These are phyloP conservation scores for Hirtodrosophila trivittata DNA, from an alignment of 2,888 invertebrate genomes.

Conservation along the genomic window DNA sequence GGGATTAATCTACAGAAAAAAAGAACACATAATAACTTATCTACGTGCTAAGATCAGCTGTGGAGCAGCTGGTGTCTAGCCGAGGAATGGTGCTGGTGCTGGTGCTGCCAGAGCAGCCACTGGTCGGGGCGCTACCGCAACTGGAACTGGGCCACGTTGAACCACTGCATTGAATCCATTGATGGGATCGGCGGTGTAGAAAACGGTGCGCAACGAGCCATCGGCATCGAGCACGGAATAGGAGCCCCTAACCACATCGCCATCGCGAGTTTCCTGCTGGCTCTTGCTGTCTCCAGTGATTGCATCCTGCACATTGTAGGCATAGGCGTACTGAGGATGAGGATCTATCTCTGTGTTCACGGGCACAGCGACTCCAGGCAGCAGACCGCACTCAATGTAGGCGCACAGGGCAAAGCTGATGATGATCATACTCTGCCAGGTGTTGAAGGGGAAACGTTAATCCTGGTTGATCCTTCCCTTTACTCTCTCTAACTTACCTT, in stretches of 20 bases:
- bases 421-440: constrained; percentile 38
- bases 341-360: constrained; percentile 74
- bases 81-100: constrained; percentile 50
- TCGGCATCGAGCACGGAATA: constrained; percentile 83
- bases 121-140: constrained; percentile 36
- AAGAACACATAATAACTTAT: constrained; percentile 68
- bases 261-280: constrained; percentile 82
- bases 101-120: constrained; percentile 28
- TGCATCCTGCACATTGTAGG: constrained; percentile 82
- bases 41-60: constrained; percentile 57
- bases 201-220: constrained; percentile 81
- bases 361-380: constrained; percentile 46
- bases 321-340: constrained; percentile 81
- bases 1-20: constrained; percentile 40
- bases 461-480: neutral
- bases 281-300: constrained; percentile 83
- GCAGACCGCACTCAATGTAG: constrained; percentile 48
- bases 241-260: constrained; percentile 83
- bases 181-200: constrained; percentile 82
- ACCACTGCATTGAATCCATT: constrained; percentile 85
- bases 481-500: constrained; percentile 49
- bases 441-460: too few species aligned
- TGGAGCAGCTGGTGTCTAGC: constrained; percentile 40
- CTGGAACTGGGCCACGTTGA: constrained; percentile 85
- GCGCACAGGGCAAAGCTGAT: constrained; percentile 54